Percentiles rank a stretch among this genome's conserved stretches.
Evolutionary conservation across 1,140 invertebrate genomes (phyloP).

Genomic region (Pseudomyrmex pallidus): DNA sequence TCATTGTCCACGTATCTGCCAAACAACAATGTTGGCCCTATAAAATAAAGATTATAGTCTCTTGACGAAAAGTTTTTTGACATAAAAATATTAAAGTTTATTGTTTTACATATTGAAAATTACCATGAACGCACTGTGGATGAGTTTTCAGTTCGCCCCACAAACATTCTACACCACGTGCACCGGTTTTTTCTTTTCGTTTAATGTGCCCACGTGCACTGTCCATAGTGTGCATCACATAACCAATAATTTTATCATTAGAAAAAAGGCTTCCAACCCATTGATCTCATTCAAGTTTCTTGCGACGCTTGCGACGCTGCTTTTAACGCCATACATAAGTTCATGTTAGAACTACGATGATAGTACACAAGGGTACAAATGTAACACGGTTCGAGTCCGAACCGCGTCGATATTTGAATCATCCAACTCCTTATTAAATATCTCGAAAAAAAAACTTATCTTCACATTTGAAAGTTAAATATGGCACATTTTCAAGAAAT

Average conservation of each 20-base stretch:
- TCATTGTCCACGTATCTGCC: constrained; percentile 82
- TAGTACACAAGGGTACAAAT: too few relatives aligned
- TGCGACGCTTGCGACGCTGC: too few relatives aligned
- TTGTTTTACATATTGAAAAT: constrained; percentile 25
- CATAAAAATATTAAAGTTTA: constrained; percentile 19
- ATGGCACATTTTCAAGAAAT: not conserved
- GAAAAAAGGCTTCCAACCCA: too few relatives aligned
- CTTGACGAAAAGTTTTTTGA: constrained; percentile 7
- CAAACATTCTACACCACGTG: constrained; percentile 70
- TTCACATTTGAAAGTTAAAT: not conserved
- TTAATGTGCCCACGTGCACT: not conserved
- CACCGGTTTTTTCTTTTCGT: not conserved
- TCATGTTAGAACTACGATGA: too few relatives aligned
- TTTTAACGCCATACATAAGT: too few relatives aligned
- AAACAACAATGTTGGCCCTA: constrained; percentile 90
- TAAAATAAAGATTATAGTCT: constrained; percentile 48
- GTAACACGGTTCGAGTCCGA: too few relatives aligned
- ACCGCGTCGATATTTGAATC: too few relatives aligned
- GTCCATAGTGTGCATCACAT: too few relatives aligned
- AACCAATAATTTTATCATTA: too few relatives aligned
- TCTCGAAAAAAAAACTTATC: not conserved
- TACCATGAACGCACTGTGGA: constrained; percentile 84
- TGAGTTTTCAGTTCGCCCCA: constrained; percentile 78
- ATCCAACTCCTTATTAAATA: too few relatives aligned
- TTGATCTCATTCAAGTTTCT: too few relatives aligned